A percentile compares a stretch with the other conserved stretches of the same genome.
phyloP scores from a whole-genome alignment of 2,797 vertebrate species.

The Catostomus latipinnis region DNA sequence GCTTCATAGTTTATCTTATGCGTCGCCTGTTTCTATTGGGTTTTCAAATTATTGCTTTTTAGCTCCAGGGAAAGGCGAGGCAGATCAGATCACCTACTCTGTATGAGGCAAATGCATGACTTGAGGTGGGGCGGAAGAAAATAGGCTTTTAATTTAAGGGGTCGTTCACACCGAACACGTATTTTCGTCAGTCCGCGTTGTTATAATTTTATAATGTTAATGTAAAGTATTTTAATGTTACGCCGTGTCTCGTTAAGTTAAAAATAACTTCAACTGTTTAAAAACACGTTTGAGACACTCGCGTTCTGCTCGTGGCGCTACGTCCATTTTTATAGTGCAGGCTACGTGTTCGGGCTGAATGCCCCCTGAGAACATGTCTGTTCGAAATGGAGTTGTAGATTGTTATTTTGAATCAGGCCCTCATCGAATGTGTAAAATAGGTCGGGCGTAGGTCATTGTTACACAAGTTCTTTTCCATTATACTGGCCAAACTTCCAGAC shows the following conservation, averaged over 20 bases:
- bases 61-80: conserved; percentile 46
- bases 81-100: conserved; percentile 27
- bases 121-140: conserved; percentile 51
- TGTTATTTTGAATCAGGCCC: not conserved
- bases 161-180: not conserved
- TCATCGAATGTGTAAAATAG: conserved; percentile 2
- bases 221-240: too few species aligned
- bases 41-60: conserved; percentile 1
- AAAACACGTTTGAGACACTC: too few species aligned
- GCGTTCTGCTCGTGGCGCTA: too few species aligned
- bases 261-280: too few species aligned
- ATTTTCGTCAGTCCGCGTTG: not conserved
- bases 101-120: conserved; percentile 26
- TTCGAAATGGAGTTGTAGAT: not conserved
- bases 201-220: too few species aligned
- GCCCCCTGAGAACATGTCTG: too few species aligned
- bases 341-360: too few species aligned
- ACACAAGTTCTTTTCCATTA: conserved; percentile 37
- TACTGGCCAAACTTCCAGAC: conserved; percentile 47
- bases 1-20: not conserved
- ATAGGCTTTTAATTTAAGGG: not conserved
- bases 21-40: not conserved
- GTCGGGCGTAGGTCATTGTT: conserved; percentile 29
- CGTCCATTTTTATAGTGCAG: too few species aligned
- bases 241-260: too few species aligned